Conservation (phyloP, 2,797 vertebrate genomes). For the Eleutherodactylus coqui region DNA sequence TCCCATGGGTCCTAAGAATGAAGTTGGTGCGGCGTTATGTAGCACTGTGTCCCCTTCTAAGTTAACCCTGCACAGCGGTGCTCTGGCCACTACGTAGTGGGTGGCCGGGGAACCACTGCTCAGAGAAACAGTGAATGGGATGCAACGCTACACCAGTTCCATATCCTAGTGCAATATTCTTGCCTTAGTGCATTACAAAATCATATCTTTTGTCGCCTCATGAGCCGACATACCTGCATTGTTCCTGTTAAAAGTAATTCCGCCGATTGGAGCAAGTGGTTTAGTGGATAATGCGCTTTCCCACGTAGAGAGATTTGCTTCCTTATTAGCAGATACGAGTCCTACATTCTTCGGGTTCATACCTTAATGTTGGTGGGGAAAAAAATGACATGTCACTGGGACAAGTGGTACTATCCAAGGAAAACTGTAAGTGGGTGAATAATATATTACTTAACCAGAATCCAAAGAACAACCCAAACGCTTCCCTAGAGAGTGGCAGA, state of each 20-base stretch:
- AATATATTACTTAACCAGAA: background rate
- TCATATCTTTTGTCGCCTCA: background rate
- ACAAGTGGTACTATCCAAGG: background rate
- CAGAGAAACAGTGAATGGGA: no score
- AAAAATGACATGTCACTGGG: background rate
- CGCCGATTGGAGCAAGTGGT: constrained; percentile 79
- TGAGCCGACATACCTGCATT: constrained; percentile 80
- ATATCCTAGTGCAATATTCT: no score
- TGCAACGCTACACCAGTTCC: no score
- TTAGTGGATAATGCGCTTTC: constrained; percentile 81
- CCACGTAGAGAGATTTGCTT: constrained; percentile 80
- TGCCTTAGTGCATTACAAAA: no score
- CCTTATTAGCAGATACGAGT: constrained; percentile 77
- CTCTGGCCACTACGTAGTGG: no score
- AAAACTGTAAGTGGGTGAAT: background rate
- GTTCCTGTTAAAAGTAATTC: constrained; percentile 80
- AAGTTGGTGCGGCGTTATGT: no score
- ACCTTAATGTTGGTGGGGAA: constrained; percentile 75
- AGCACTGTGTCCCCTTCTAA: no score
- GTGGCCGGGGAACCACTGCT: no score
- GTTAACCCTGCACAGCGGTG: no score
- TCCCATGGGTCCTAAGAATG: no score
- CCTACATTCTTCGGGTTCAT: constrained; percentile 87
- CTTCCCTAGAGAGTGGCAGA: no score
- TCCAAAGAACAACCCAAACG: no score